A percentile compares a stretch with the other conserved stretches of the same genome.
phyloP scores from a whole-genome alignment of 1,140 invertebrate genomes.

The Drosophila athabasca region DNA sequence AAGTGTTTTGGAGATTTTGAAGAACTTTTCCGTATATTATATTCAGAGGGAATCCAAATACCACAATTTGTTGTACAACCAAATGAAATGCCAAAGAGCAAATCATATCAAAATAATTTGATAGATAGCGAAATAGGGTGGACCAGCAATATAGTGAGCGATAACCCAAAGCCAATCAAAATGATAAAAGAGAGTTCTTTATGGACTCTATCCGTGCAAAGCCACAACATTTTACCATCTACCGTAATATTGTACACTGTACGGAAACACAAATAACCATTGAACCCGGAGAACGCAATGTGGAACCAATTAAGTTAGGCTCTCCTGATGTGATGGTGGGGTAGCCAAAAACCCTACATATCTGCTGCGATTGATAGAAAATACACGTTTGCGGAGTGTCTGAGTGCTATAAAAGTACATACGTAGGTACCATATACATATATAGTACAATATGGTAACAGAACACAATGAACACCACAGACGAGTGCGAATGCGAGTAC shows the following conservation, averaged over 20 bases:
- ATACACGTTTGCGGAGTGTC: too few relatives aligned
- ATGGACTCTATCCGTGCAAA: constrained; percentile 29
- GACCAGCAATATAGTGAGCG: constrained; percentile 15
- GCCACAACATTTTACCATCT: constrained; percentile 13
- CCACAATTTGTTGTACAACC: too few relatives aligned
- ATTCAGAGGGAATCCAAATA: too few relatives aligned
- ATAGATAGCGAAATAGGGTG: background rate
- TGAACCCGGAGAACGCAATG: constrained; percentile 31
- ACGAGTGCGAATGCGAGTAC: background rate
- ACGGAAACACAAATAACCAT: constrained; percentile 8
- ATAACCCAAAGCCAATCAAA: constrained; percentile 36
- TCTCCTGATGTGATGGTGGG: background rate
- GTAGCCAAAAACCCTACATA: too few relatives aligned
- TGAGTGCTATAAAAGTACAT: too few relatives aligned
- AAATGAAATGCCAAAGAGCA: too few relatives aligned
- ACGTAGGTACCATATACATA: background rate
- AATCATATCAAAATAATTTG: too few relatives aligned
- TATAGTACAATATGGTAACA: background rate
- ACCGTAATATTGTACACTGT: background rate
- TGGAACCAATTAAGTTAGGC: constrained; percentile 45
- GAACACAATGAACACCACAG: background rate
- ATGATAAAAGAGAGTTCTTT: constrained; percentile 30
- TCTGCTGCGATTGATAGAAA: too few relatives aligned
- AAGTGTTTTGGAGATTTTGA: too few relatives aligned
- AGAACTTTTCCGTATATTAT: too few relatives aligned